A percentile compares a stretch with the other conserved stretches of the same genome.
Conservation (phyloP, 2,888 invertebrate genomes). For the Eupithecia inturbata region DNA sequence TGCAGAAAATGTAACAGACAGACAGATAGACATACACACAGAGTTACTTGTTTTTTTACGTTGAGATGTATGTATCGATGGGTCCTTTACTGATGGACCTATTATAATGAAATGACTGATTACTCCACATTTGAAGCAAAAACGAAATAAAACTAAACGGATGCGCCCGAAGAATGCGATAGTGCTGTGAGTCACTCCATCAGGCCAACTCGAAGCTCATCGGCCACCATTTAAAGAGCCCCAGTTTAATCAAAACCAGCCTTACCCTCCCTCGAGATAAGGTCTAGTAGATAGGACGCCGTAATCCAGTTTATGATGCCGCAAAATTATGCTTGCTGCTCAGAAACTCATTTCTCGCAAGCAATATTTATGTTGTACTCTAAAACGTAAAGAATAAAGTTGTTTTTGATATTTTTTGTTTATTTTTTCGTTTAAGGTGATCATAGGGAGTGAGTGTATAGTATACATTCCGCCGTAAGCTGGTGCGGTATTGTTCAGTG, state of each 20-base stretch:
- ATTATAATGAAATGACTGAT: constrained; percentile 57
- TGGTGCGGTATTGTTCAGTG: constrained; percentile 64
- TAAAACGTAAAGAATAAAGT: constrained; percentile 40
- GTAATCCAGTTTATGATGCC: constrained; percentile 50
- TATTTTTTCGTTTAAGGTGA: constrained; percentile 31
- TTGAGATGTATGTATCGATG: no score
- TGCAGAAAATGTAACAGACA: no score
- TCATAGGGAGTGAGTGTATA: constrained; percentile 58
- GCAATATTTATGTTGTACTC: constrained; percentile 38
- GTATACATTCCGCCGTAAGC: constrained; percentile 74
- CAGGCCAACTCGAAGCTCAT: constrained; percentile 73
- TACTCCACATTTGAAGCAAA: constrained; percentile 58
- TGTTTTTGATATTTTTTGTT: constrained; percentile 27
- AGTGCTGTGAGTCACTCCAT: constrained; percentile 76
- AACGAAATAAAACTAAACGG: constrained; percentile 70
- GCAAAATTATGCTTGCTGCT: constrained; percentile 58
- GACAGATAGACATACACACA: no score
- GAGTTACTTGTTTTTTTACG: no score
- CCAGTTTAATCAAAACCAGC: constrained; percentile 47
- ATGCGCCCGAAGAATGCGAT: constrained; percentile 78
- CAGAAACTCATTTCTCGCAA: constrained; percentile 50
- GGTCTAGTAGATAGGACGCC: constrained; percentile 46
- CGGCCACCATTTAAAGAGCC: constrained; percentile 49
- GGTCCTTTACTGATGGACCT: constrained; percentile 8
- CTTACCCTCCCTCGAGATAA: constrained; percentile 47